A percentile compares a stretch with the other conserved stretches of the same genome.
Conservation (phyloP, 2,113 vertebrate genomes). For the Phaetusa simplex region DNA sequence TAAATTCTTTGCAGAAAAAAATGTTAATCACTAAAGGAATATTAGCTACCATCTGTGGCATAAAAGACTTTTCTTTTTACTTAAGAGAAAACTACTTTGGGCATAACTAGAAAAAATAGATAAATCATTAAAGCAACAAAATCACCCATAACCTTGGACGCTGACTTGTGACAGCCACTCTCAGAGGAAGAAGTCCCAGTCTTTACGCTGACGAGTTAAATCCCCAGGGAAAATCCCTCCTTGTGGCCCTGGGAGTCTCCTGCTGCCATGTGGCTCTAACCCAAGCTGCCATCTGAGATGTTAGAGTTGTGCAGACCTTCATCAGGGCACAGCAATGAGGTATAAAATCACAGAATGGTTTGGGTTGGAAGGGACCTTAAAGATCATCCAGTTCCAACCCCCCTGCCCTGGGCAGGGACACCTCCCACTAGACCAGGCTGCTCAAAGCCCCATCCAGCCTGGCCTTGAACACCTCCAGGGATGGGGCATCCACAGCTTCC, state of each 20-base stretch:
- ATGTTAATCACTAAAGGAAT: background rate
- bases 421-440: too few species aligned
- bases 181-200: background rate
- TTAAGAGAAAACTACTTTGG: background rate
- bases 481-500: too few species aligned
- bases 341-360: too few species aligned
- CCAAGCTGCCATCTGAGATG: background rate
- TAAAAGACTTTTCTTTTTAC: background rate
- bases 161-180: background rate
- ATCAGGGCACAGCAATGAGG: fast-evolving
- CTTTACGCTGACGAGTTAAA: background rate
- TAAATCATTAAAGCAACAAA: background rate
- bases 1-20: background rate
- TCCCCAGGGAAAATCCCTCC: background rate
- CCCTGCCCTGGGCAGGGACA: too few species aligned
- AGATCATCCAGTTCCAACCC: too few species aligned
- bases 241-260: background rate
- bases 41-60: background rate
- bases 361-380: too few species aligned
- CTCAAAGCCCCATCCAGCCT: too few species aligned
- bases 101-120: background rate
- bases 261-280: background rate
- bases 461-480: too few species aligned
- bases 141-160: background rate
- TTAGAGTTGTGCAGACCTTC: background rate